phyloP scores from a whole-genome alignment of 2,113 vertebrate species.

The Morone saxatilis region DNA sequence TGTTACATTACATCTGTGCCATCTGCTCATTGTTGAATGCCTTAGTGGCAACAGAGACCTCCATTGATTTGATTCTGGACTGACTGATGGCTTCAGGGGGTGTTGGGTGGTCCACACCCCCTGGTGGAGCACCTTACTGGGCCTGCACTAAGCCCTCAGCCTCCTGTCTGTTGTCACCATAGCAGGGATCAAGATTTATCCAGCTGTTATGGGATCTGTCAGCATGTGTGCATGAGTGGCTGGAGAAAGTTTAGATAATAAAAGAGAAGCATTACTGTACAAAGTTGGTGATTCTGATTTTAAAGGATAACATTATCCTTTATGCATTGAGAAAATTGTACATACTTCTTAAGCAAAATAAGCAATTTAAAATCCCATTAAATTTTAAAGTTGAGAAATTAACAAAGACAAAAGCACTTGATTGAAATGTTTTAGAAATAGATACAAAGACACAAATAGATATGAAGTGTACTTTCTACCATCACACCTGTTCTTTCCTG shows the following conservation, averaged over 20 bases:
- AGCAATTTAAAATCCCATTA: no score
- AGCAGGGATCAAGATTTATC: constrained; percentile 61
- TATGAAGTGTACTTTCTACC: not conserved
- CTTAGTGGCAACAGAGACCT: constrained; percentile 11
- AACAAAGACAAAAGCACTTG: no score
- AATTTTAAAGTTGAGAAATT: no score
- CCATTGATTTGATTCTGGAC: constrained; percentile 27
- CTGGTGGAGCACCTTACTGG: constrained; percentile 57
- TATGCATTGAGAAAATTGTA: not conserved
- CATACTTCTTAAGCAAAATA: not conserved
- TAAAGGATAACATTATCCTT: not conserved
- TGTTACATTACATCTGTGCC: constrained; percentile 14
- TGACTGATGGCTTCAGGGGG: constrained; percentile 29
- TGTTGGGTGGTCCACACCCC: constrained; percentile 42
- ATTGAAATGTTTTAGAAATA: no score
- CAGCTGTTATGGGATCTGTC: constrained; percentile 72
- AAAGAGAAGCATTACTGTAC: not conserved
- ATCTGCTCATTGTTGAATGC: constrained; percentile 16
- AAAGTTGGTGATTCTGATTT: not conserved
- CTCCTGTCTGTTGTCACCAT: constrained; percentile 49
- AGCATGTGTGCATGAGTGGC: not conserved
- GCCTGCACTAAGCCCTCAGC: constrained; percentile 32
- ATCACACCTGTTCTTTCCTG: not conserved
- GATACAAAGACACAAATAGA: no score
- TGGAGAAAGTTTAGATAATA: constrained; percentile 11